Percentiles rank a stretch among this genome's conserved stretches.
phyloP scores from a whole-genome alignment of 1,140 invertebrate genomes.

The Tenebrio molitor region DNA sequence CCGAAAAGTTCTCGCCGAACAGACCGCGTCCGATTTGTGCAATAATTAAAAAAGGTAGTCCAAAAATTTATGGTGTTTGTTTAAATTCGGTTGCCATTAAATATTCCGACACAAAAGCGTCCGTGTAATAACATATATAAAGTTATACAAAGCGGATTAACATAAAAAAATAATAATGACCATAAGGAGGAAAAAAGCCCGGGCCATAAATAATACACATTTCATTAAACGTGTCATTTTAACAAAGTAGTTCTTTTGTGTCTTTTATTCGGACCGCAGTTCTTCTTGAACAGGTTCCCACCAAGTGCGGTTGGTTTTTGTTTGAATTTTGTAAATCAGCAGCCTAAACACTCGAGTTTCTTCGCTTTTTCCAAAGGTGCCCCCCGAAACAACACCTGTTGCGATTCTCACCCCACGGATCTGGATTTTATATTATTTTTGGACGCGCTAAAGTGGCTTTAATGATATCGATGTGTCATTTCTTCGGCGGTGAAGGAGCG shows the following conservation, averaged over 20 bases:
- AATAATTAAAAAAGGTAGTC: conserved; percentile 18
- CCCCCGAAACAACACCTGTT: conserved; percentile 12
- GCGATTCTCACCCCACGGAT: conserved; percentile 1
- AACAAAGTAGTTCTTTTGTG: conserved; percentile 60
- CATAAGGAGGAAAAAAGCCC: conserved; percentile 38
- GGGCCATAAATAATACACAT: conserved; percentile 59
- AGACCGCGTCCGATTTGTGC: background rate
- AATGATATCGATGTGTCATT: conserved; percentile 40
- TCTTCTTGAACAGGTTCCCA: conserved; percentile 45
- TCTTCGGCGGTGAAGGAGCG: conserved; percentile 31
- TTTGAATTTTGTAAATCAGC: conserved; percentile 50
- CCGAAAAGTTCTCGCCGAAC: background rate
- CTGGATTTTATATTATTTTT: conserved; percentile 31
- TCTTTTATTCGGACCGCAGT: conserved; percentile 41
- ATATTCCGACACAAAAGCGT: conserved; percentile 30
- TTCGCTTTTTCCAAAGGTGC: background rate
- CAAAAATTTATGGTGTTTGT: conserved; percentile 40
- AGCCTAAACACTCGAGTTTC: conserved; percentile 42
- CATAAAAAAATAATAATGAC: conserved; percentile 58
- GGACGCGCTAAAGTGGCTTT: conserved; percentile 3
- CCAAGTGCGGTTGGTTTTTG: conserved; percentile 48
- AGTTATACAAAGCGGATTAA: conserved; percentile 51
- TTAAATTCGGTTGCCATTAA: conserved; percentile 23
- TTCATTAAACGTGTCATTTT: conserved; percentile 61
- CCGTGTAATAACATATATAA: conserved; percentile 49